Conservation (phyloP, 1,140 invertebrate species). For the Frieseomelitta varia region DNA sequence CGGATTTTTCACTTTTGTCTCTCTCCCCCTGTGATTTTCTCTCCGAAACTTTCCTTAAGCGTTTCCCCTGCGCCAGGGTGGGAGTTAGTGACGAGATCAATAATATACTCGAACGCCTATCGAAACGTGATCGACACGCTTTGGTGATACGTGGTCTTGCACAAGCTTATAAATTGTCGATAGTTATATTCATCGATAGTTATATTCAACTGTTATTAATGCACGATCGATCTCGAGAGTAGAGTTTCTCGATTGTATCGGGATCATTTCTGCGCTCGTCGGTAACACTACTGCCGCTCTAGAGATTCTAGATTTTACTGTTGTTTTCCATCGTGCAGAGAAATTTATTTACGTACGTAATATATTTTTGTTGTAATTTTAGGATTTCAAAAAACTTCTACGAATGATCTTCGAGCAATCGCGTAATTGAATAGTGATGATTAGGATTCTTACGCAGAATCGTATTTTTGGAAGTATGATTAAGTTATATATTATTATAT, state of each 20-base stretch:
- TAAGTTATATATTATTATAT: too few species aligned
- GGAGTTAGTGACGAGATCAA: background rate
- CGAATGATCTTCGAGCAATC: too few species aligned
- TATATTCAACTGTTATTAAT: background rate
- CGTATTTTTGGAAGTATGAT: too few species aligned
- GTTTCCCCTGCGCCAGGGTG: too few species aligned
- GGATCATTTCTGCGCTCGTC: background rate
- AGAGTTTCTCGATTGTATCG: background rate
- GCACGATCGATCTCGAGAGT: background rate
- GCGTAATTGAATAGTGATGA: too few species aligned
- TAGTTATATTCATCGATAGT: background rate
- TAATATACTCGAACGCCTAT: conserved; percentile 26
- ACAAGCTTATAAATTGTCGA: background rate
- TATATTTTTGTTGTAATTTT: too few species aligned
- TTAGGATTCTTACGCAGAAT: too few species aligned
- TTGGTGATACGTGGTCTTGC: background rate
- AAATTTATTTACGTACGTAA: too few species aligned
- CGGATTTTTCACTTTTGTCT: conserved; percentile 16
- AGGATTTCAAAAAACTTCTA: too few species aligned
- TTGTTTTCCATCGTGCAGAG: too few species aligned
- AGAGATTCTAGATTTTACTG: too few species aligned
- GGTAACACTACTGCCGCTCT: background rate
- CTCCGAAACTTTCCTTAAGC: background rate
- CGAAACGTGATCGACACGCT: background rate
- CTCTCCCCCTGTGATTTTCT: background rate